Evolutionary conservation across 2,113 vertebrate genomes (phyloP), one percentile per base, ranked within the genome.

Genomic region (Corynorhinus townsendii): DNA sequence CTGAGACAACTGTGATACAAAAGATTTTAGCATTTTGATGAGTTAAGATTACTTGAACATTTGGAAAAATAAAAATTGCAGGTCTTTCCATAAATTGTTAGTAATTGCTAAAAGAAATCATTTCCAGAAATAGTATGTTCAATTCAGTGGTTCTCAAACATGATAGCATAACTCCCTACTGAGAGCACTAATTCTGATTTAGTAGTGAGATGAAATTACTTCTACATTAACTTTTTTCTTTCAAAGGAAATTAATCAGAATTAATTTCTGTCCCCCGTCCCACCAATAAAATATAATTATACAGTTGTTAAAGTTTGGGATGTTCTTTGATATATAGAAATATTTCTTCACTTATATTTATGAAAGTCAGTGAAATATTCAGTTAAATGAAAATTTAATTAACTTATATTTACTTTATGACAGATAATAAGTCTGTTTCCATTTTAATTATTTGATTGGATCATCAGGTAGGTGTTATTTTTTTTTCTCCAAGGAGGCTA

Each of bases 11-110:
- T 95, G 38, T 93, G 84, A 80, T 95, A 79, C 33, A 69, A 96
- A 97, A 64, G 33, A 96, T 33, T 28, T 97, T 95, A 91, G 28
- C 14, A 93, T 98, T 97, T 97, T 95, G 95, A 94, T 93, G 90
- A 77, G 84, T 9, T 30, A 85, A 97, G 97, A 96, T 93, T 40
- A 47, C 80, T 97, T 75, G n/a, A 96, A 89, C 52, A 94, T 72
- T 85, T 96, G 52, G 75, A 45, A 89, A 59, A 68, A 97, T 96
- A 96, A 91, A 93, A 94, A 77, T 97, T 94, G 75, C 49, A 77
- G 11, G 92, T 96, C 9, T 96, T 97, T 97, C 62, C 33, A 94
- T 84, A 92, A 97, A 96, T 80, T 96, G 20, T 54, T 97, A 88
- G 88, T 91, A 96, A 93, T 94, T 97, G 94, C 93, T 93, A 94